These are phyloP conservation scores for Diplodus sargus DNA, from an alignment of 2,797 vertebrate species.

Conservation along the genomic window DNA sequence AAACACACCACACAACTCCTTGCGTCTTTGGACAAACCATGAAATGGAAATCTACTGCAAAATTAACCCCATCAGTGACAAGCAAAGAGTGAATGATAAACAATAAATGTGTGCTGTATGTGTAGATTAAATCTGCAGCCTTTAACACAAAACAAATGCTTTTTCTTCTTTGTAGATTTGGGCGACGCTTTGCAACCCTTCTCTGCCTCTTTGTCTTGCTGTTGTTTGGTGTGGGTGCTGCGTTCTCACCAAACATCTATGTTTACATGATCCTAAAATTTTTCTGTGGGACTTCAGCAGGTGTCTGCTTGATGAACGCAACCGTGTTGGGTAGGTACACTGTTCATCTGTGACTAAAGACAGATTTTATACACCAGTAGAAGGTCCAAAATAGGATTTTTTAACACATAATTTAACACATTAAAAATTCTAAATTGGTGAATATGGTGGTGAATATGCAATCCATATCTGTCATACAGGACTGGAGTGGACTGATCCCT, in stretches of 20 bases:
- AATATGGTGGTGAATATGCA: neutral
- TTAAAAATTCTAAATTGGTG: too few relatives aligned
- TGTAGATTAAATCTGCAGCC: too few relatives aligned
- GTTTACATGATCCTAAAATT: conserved; percentile 87
- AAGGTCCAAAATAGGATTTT: too few relatives aligned
- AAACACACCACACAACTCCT: too few relatives aligned
- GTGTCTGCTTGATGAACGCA: conserved; percentile 53
- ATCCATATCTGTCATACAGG: neutral
- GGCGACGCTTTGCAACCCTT: conserved; percentile 85
- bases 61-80: too few relatives aligned
- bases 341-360: neutral
- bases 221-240: conserved; percentile 77
- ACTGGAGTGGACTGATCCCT: conserved; percentile 88
- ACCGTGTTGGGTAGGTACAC: conserved; percentile 83
- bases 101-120: too few relatives aligned
- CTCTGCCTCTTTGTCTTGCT: conserved; percentile 81
- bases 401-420: too few relatives aligned
- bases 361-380: too few relatives aligned
- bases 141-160: neutral
- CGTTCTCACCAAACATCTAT: conserved; percentile 87
- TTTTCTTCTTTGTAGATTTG: conserved; percentile 81
- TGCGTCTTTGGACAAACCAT: too few relatives aligned
- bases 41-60: too few relatives aligned
- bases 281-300: conserved; percentile 82
- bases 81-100: too few relatives aligned